Evolutionary conservation across 2,797 vertebrate species (phyloP), one percentile per base, ranked within the genome.

Genomic region (Myiothlypis coronata): DNA sequence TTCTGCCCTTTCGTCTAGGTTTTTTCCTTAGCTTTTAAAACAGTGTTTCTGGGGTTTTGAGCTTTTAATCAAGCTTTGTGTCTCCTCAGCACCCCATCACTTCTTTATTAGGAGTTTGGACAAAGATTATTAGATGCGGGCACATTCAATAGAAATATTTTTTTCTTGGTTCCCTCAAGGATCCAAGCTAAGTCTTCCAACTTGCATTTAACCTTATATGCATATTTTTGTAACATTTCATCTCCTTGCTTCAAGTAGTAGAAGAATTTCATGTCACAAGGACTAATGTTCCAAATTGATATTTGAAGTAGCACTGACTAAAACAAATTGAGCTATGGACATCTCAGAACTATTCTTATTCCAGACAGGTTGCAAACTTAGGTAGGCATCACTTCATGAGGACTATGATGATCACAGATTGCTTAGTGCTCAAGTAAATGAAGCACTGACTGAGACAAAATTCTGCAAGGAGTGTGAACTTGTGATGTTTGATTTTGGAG

Each of bases 381-480:
- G 59, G 14, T 16, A 90, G n/a, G 15, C 52, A 49, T 65, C 56
- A 5, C 37, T 91, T 78, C 39, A 39, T 72, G 26, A 28, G 37
- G 28, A 49, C 64, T 70, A 7, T 1, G 3, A 20, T 49, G 23
- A 32, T 60, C 37, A 60, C 41, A 70, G 56, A 35, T 92, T 92
- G 56, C 23, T 74, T 67, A 70, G 44, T 32, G 37, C 20, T 91
- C 52, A 68, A 63, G 37, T 56, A 80, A 83, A 77, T 24, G 23
- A 49, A 80, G 32, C 30, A 53, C 15, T 37, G 32, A 27, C 19
- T 27, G 43, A 80, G 55, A 76, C 18, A 61, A 49, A 87, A 93
- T 83, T 61, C 8, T 2, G 15, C 44, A 27, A 49, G 39, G 35
- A 56, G 32, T 0, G 0, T 60, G 41, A 84, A 59, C 43, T 64